Evolutionary conservation across 2,888 invertebrate genomes (phyloP).

Genomic region (Drosophila kuntzei): DNA sequence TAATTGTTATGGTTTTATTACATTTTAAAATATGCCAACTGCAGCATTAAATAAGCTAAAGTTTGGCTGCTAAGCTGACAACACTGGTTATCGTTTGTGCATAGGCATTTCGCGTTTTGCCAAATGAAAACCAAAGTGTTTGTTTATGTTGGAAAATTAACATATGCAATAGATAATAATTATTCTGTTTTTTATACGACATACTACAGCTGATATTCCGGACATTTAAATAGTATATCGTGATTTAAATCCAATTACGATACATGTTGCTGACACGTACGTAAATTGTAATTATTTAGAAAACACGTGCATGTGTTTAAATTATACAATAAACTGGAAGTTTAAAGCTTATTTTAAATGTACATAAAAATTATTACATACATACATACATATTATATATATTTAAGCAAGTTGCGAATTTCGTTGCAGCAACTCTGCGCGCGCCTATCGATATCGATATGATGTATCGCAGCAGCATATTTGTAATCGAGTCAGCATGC

Average conservation of each 20-base stretch:
- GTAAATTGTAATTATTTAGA: background rate
- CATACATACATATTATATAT: background rate
- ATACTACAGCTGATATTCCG: background rate
- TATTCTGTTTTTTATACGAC: too few species aligned
- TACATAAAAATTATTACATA: too few species aligned
- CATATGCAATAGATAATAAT: background rate
- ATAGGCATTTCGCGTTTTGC: background rate
- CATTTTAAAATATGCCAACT: background rate
- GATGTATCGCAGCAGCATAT: constrained; percentile 30
- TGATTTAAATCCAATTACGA: background rate
- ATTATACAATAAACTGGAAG: background rate
- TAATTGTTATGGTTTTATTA: background rate
- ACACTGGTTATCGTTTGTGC: background rate
- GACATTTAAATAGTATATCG: background rate
- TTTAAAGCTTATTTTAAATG: background rate
- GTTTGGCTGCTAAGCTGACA: too few species aligned
- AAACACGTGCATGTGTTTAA: background rate
- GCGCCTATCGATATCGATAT: constrained; percentile 26
- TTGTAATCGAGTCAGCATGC: constrained; percentile 54
- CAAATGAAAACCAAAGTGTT: background rate
- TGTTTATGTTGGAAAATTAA: background rate
- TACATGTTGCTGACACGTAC: background rate
- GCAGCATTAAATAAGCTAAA: background rate
- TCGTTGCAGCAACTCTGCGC: constrained; percentile 36
- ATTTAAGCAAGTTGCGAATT: background rate